Base-by-base conservation (phyloP, 37 sponge, comb jelly and placozoan species). In the Beroe ovata region DNA sequence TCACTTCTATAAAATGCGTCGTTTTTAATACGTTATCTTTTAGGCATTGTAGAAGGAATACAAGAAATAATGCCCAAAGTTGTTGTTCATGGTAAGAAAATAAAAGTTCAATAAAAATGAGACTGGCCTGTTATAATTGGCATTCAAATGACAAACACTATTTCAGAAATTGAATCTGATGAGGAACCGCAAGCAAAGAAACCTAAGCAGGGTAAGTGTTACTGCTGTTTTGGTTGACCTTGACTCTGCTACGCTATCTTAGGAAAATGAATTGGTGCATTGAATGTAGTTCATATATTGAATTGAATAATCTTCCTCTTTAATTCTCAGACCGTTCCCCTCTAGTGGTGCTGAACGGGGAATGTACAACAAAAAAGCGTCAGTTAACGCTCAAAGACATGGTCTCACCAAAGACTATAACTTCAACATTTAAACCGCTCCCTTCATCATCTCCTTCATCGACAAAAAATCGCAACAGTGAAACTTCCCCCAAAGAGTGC, bases 241-340 rank as follows among this genome's bases (percentile, higher is more conserved):
- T 16, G 63, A 20, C n/a, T n/a, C n/a, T n/a, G n/a, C n/a, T n/a
- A n/a, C n/a, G n/a, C n/a, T n/a, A n/a, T n/a, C n/a, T n/a, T n/a
- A n/a, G n/a, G n/a, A n/a, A n/a, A n/a, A n/a, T n/a, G n/a, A n/a
- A n/a, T n/a, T n/a, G n/a, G n/a, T n/a, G n/a, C n/a, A n/a, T n/a
- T n/a, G n/a, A n/a, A n/a, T n/a, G n/a, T n/a, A n/a, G n/a, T n/a
- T n/a, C n/a, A n/a, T n/a, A n/a, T n/a, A n/a, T n/a, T n/a, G n/a
- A n/a, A n/a, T n/a, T n/a, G n/a, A n/a, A n/a, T n/a, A n/a, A n/a
- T n/a, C n/a, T n/a, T n/a, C n/a, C n/a, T n/a, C n/a, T n/a, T n/a
- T n/a, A n/a, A n/a, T n/a, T n/a, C n/a, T 77, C 84, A 77, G 84
- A 77, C 20, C 84, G 84, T 0, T 77, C 84, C 20, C 84, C 84